Percentiles rank a stretch among this genome's conserved stretches.
These are phyloP conservation scores for Stenurella melanura DNA, from an alignment of 2,888 invertebrate species.

Conservation along the genomic window DNA sequence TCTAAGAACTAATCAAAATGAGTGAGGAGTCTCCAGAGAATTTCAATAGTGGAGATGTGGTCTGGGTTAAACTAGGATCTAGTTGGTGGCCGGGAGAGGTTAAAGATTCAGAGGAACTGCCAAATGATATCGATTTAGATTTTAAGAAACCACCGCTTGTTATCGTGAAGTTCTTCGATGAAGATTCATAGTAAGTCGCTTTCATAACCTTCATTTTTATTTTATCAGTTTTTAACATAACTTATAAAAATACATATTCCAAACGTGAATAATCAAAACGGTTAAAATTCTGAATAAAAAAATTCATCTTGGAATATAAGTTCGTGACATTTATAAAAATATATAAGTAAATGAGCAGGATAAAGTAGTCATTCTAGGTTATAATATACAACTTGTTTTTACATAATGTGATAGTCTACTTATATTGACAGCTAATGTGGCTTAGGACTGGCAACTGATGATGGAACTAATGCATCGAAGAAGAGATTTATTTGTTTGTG, in stretches of 20 bases:
- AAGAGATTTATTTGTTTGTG: background rate
- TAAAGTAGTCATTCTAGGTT: too few relatives aligned
- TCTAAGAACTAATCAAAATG: constrained; percentile 73
- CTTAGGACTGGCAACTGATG: background rate
- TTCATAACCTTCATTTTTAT: background rate
- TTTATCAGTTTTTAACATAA: background rate
- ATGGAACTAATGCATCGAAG: background rate
- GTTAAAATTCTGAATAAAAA: background rate
- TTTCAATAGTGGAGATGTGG: constrained; percentile 85
- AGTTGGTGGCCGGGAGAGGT: constrained; percentile 93
- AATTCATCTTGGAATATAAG: too few relatives aligned
- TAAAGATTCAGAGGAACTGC: constrained; percentile 77
- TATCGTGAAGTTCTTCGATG: constrained; percentile 89
- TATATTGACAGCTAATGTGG: background rate
- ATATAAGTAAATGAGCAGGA: too few relatives aligned
- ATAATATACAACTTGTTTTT: too few relatives aligned
- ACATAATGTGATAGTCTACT: too few relatives aligned
- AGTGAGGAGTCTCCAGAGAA: constrained; percentile 81
- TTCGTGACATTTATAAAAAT: too few relatives aligned
- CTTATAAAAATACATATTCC: background rate
- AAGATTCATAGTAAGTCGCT: constrained; percentile 84
- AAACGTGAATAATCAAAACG: background rate
- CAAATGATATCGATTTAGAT: constrained; percentile 78
- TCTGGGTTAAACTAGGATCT: constrained; percentile 89
- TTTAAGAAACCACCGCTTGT: constrained; percentile 85